Evolutionary conservation across 2,113 vertebrate genomes (phyloP), one percentile per base, ranked within the genome.

Genomic region (Cyprinodon tularosa): DNA sequence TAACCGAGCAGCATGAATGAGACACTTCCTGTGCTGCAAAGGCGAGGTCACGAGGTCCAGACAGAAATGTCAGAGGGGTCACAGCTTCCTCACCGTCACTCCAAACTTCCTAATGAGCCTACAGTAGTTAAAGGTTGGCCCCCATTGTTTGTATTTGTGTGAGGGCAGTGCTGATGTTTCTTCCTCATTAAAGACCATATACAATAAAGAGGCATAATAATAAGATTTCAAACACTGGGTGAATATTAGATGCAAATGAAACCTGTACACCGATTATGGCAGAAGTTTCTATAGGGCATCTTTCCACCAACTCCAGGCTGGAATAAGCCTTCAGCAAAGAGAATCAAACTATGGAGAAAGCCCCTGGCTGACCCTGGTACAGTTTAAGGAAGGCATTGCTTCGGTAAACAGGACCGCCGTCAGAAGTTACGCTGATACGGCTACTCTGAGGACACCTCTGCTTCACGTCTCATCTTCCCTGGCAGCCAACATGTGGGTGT

Each of bases 1-100:
- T 83, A 88, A 87, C 85, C 64, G 48, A 50, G 69, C 83, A 68
- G 1, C 70, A 74, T 88, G 79, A 86, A 69, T 70, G 73, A 82
- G 78, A 72, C 62, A 82, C 87, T 92, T 93, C 92, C 91, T 90
- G 87, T 88, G 76, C 78, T 71, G 86, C 74, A 48, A 63, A 74
- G 81, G 64, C 72, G 62, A 86, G 82, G 84, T 84, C 73, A 82
- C 40, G 71, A 79, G 86, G 90, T 87, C 85, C 53, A 39, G 38
- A 80, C 76, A 77, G 73, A 80, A 79, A 78, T 86, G 88, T 89
- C 85, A 80, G 39, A 38, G 72, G 68, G 87, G 80, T 89, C 88
- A 68, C 8, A 37, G 85, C 77, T 82, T 90, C 86, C 84, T 81
- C 75, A 59, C 78, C 59, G 84, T 73, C 84, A 84, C 77, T 84